These are phyloP conservation scores for Podarcis cretensis DNA, from an alignment of 2,113 vertebrate species.

Conservation along the genomic window DNA sequence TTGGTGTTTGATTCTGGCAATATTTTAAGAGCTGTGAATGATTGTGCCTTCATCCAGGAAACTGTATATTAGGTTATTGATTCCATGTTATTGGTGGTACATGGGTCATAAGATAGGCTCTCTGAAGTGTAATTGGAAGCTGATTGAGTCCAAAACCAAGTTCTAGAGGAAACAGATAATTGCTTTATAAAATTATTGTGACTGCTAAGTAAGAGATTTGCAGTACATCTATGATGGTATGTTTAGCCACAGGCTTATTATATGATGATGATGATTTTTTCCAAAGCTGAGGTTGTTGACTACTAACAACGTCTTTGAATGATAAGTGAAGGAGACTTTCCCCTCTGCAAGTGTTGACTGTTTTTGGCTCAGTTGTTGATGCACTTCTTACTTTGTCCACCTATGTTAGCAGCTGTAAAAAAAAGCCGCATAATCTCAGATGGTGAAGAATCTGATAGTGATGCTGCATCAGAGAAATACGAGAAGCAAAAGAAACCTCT, in stretches of 20 bases:
- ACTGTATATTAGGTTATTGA: background rate
- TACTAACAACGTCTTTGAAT: background rate
- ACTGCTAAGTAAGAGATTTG: background rate
- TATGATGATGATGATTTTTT: background rate
- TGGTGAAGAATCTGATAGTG: constrained; percentile 89
- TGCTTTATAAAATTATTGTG: background rate
- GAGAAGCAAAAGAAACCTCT: constrained; percentile 78
- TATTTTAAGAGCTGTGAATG: background rate
- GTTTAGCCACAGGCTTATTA: background rate
- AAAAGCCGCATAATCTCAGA: constrained; percentile 89
- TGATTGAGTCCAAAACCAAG: background rate
- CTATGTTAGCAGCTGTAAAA: constrained; percentile 79
- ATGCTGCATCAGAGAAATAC: constrained; percentile 76
- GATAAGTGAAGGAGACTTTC: background rate
- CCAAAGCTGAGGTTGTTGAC: background rate
- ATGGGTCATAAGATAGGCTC: background rate
- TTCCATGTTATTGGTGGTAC: background rate
- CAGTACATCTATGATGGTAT: background rate
- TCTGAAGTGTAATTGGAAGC: background rate
- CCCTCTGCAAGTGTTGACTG: background rate
- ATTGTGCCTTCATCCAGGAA: background rate
- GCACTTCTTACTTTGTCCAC: constrained; percentile 1
- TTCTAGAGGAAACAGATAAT: background rate
- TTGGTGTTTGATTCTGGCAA: background rate
- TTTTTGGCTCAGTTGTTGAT: constrained; percentile 6